A percentile compares a stretch with the other conserved stretches of the same genome.
Conservation (phyloP, 2,888 invertebrate genomes). For the Beris chalybata region DNA sequence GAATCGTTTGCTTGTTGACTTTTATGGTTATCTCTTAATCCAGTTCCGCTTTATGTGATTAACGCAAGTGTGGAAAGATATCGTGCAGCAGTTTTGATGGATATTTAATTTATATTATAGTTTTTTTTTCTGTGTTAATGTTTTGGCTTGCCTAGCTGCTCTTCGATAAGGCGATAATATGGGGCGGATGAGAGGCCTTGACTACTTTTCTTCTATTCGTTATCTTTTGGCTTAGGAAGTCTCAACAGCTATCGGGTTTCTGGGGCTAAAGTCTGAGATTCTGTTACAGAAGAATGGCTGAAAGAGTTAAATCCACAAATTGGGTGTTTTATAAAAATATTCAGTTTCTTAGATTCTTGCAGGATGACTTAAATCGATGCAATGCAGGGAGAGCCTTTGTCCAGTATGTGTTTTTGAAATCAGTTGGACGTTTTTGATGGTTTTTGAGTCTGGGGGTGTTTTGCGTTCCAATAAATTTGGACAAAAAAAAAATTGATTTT, state of each 20-base stretch:
- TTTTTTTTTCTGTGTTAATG: not conserved
- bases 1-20: conserved; percentile 21
- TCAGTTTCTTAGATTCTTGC: too few relatives aligned
- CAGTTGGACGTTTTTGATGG: too few relatives aligned
- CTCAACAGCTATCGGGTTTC: not conserved
- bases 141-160: conserved; percentile 1
- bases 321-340: too few relatives aligned
- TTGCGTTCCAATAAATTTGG: too few relatives aligned
- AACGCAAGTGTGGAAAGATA: conserved; percentile 38
- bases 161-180: conserved; percentile 31
- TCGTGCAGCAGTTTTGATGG: conserved; percentile 27
- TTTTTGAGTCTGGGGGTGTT: too few relatives aligned
- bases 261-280: too few relatives aligned
- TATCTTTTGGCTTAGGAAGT: conserved; percentile 26
- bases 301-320: too few relatives aligned
- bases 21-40: conserved; percentile 40
- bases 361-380: too few relatives aligned
- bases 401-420: too few relatives aligned
- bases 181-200: conserved; percentile 29
- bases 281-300: too few relatives aligned
- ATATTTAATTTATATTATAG: conserved; percentile 2
- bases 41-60: conserved; percentile 40
- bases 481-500: too few relatives aligned
- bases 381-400: too few relatives aligned
- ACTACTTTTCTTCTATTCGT: not conserved